Percentiles rank a stretch among this genome's conserved stretches.
These are phyloP conservation scores for Sinella curviseta DNA, from an alignment of 1,140 invertebrate species.

Conservation along the genomic window DNA sequence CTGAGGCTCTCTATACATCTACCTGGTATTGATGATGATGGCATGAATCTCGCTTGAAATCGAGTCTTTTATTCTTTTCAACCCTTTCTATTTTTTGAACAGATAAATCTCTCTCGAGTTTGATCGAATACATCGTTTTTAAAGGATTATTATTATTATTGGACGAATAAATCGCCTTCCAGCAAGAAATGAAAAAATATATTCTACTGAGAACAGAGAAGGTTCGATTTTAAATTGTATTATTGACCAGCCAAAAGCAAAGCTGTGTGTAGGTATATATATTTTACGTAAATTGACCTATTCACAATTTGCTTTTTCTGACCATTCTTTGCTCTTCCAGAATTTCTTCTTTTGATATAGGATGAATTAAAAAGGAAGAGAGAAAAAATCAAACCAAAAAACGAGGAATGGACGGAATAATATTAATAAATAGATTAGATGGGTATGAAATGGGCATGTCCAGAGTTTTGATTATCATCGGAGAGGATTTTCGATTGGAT, in stretches of 20 bases:
- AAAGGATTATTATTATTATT: background rate
- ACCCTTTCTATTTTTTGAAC: constrained; percentile 14
- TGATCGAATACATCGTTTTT: background rate
- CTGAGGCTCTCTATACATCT: background rate
- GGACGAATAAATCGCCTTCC: constrained; percentile 5
- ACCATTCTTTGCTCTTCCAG: background rate
- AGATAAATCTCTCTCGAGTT: constrained; percentile 18
- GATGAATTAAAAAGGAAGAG: background rate
- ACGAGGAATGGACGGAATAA: background rate
- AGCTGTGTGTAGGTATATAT: no score
- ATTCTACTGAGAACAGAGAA: background rate
- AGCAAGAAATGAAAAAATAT: background rate
- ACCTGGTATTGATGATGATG: background rate
- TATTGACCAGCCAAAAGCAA: no score
- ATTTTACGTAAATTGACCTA: constrained; percentile 5
- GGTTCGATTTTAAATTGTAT: background rate
- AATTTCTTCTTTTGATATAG: background rate
- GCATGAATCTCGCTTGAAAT: background rate
- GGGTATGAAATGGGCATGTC: constrained; percentile 17
- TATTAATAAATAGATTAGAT: background rate
- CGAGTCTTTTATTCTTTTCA: background rate
- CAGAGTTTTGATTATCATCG: background rate
- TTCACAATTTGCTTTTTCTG: background rate
- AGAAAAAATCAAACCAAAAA: background rate
- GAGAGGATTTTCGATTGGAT: background rate